These are phyloP conservation scores for Sturnus vulgaris DNA, from an alignment of 2,113 vertebrate genomes.

Conservation along the genomic window DNA sequence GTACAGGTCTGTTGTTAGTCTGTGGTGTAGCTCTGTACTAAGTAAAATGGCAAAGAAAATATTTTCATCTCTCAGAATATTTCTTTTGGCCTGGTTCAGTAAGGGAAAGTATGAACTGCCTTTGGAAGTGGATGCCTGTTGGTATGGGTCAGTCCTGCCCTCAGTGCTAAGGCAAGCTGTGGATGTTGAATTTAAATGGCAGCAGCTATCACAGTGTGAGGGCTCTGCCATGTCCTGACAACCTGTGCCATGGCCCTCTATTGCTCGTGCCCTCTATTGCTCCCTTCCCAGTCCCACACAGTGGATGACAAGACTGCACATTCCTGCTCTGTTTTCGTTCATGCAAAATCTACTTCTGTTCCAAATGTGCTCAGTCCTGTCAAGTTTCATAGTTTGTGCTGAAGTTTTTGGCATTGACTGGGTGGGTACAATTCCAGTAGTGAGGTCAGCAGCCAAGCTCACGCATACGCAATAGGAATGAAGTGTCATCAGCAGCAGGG, in stretches of 20 bases:
- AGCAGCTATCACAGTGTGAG: accelerated
- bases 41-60: conserved; percentile 3
- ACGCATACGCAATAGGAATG: not conserved
- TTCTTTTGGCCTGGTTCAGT: conserved; percentile 34
- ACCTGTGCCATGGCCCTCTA: not conserved
- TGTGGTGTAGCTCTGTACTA: not conserved
- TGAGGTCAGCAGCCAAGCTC: conserved; percentile 24
- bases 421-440: not conserved
- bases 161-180: not conserved
- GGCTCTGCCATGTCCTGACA: not conserved
- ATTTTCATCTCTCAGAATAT: conserved; percentile 33
- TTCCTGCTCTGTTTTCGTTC: not conserved
- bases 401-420: not conserved
- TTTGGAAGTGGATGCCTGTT: conserved; percentile 4
- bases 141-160: not conserved
- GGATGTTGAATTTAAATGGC: not conserved
- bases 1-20: not conserved
- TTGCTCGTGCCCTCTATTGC: not conserved
- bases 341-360: not conserved
- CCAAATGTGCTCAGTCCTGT: not conserved
- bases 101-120: not conserved
- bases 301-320: not conserved
- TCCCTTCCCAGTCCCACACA: not conserved
- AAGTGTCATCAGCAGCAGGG: not conserved
- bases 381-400: not conserved